Evolutionary conservation across 1,140 invertebrate genomes (phyloP), one percentile per base, ranked within the genome.

Genomic region (Popillia japonica): DNA sequence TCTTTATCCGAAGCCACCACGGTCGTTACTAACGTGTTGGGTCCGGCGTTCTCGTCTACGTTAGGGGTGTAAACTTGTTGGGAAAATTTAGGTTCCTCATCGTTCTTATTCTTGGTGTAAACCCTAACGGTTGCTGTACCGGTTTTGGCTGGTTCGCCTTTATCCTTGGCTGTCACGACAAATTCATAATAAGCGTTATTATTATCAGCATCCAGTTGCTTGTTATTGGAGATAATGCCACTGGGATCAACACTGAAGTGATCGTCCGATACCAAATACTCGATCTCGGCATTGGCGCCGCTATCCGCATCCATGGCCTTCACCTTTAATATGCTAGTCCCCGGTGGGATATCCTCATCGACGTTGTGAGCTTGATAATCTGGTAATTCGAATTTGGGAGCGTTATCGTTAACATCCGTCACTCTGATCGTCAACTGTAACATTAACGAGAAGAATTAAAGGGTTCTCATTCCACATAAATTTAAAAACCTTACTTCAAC

Each of bases 101-200:
- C 96, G 87, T 98, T 98, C 88, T 97, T 97, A 84, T 98, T 98
- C 84, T 98, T 97, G 3, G 96, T 98, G 85, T 98, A 98, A 79
- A 98, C 93, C 75, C 96, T 90, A 8, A 98, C 96, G 0, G 96
- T 98, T 0, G 96, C 96, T 0, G 95, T 95, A 23, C 96, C 96
- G 2, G 94, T 96, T 85, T 97, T 96, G 0, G 95, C 90, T 0
- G 96, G 96, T 86, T 97, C 96, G 14, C 96, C 96, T 88, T 96
- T 96, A 84, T 98, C 96, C 85, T 94, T 96, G 6, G 96, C 96
- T 11, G 95, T 96, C 6, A 98, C 95, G 27, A 93, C 92, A 84
- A 98, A 96, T 86, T 97, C 96, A 85, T 98, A 98, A 84, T 97
- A 97, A n/a, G 96, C 96, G 86, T 98, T 98, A 82, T 98, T 98